Base-by-base conservation (phyloP, 2,113 vertebrate species). In the Caranx melampygus region DNA sequence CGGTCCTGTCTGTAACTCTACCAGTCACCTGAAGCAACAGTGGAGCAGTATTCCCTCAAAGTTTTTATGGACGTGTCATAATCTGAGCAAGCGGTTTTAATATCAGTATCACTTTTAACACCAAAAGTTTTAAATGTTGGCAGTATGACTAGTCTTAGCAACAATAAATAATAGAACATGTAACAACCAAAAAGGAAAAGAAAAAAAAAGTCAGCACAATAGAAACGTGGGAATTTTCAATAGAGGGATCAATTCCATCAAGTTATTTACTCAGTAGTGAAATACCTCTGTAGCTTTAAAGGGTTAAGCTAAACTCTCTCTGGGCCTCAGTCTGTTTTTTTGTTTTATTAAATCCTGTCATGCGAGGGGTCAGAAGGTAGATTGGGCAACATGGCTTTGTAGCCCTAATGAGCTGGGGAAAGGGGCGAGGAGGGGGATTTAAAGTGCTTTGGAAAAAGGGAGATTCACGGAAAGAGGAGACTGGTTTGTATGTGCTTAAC, bases 291-390 rank as follows among this genome's bases (percentile, higher is more conserved):
- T 45, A 64, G 76, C 67, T 83, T 85, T 71, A 37, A 73, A 72
- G 82, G 73, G 87, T 88, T 87, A 84, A 88, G 81, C 55, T 47
- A 59, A 78, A 85, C 78, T 81, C 65, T 85, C 33, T 69, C 51
- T 78, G 75, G 59, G 72, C 72, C 82, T 83, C 65, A 61, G 65
- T 26, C 40, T 78, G 60, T 87, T 89, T 87, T 81, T 84, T 78
- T 83, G 63, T 87, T 90, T 87, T 75, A 78, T 82, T 83, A 88
- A 91, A 92, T 85, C 88, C 83, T 87, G 86, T 85, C 83, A 90
- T 86, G 63, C 44, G 44, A 90, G 57, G 67, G 79, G 78, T 92
- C 83, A 90, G 84, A 91, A 83, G 81, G 80, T 83, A 84, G 76
- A 86, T 78, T 88, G 73, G 63, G 60, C 68, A 90, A 88, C 74